Percentiles rank a stretch among this genome's conserved stretches.
These are phyloP conservation scores for Orthosia gothica DNA, from an alignment of 2,888 invertebrate genomes.

Conservation along the genomic window DNA sequence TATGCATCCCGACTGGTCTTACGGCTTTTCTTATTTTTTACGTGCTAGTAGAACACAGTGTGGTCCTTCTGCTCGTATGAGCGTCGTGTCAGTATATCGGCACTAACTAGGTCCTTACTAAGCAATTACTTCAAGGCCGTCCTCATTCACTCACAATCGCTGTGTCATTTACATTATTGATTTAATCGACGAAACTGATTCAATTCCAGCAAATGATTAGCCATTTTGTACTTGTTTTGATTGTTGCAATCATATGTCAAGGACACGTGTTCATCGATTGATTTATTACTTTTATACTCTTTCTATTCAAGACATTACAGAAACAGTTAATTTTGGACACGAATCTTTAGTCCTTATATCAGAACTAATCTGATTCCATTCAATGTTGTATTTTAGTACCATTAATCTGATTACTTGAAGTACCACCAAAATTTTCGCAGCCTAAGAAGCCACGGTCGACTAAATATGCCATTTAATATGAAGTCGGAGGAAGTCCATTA, in stretches of 20 bases:
- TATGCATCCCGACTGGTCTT: neutral
- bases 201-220: conserved; percentile 26
- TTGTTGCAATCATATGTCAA: neutral
- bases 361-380: neutral
- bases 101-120: neutral
- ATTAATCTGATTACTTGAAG: neutral
- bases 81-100: neutral
- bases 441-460: neutral
- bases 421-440: neutral
- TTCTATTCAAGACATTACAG: neutral
- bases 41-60: no score
- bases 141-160: conserved; percentile 16
- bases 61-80: neutral
- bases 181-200: conserved; percentile 29
- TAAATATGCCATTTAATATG: neutral
- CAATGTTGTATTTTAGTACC: neutral
- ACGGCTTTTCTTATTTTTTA: neutral
- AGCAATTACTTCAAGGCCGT: conserved; percentile 24
- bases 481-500: neutral
- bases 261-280: neutral
- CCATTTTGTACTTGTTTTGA: conserved; percentile 4
- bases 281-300: neutral
- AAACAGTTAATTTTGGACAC: neutral
- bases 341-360: neutral
- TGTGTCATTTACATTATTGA: conserved; percentile 38